A percentile compares a stretch with the other conserved stretches of the same genome.
These are phyloP conservation scores for Corythornis cristatus DNA, from an alignment of 2,113 vertebrate genomes.

Conservation along the genomic window DNA sequence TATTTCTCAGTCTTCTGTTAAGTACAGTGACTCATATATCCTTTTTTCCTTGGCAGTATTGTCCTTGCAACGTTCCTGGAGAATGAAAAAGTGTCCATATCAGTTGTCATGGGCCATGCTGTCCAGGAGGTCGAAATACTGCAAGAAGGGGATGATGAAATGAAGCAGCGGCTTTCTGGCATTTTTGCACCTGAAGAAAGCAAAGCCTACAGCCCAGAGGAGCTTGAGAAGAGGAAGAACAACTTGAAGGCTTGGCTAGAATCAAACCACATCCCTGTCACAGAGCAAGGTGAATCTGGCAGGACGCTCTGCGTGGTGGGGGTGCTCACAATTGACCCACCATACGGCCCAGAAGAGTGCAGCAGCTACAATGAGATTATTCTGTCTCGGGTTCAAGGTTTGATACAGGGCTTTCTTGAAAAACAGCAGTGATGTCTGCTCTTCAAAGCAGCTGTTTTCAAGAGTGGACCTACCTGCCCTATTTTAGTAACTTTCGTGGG, in stretches of 20 bases:
- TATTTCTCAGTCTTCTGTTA: background rate
- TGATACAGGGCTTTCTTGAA: conserved; percentile 77
- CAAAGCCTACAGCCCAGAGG: conserved; percentile 65
- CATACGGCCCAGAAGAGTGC: conserved; percentile 88
- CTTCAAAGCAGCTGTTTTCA: fast-evolving
- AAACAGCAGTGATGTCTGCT: background rate
- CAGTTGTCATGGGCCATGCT: conserved; percentile 86
- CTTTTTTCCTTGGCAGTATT: conserved; percentile 73
- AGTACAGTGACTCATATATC: background rate
- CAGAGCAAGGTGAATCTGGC: conserved; percentile 75
- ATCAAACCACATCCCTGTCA: conserved; percentile 87
- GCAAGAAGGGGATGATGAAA: conserved; percentile 68
- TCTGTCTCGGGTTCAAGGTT: conserved; percentile 85
- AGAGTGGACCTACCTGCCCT: fast-evolving
- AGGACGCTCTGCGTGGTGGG: conserved; percentile 82
- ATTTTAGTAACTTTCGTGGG: background rate
- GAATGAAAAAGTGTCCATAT: conserved; percentile 61
- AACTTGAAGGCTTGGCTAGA: conserved; percentile 84
- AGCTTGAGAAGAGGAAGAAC: conserved; percentile 73
- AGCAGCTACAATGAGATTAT: conserved; percentile 91
- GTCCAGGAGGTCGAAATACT: conserved; percentile 80
- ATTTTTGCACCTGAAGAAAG: conserved; percentile 62
- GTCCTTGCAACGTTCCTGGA: conserved; percentile 83
- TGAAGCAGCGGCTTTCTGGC: conserved; percentile 63
- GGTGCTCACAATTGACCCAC: conserved; percentile 84